Percentiles rank a stretch among this genome's conserved stretches.
Conservation (phyloP, 2,113 vertebrate species). For the Coptodon rendalli region DNA sequence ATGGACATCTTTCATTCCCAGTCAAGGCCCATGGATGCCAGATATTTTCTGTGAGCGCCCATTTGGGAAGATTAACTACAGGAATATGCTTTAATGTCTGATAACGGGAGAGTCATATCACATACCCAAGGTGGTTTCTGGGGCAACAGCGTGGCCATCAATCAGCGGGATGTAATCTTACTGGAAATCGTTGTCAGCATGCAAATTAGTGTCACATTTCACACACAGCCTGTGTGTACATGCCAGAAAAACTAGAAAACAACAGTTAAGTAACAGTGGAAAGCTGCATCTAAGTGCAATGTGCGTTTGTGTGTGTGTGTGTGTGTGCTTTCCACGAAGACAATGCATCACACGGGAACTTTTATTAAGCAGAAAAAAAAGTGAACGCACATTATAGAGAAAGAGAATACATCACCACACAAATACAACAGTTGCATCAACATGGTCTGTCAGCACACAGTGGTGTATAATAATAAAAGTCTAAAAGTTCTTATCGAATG, state of each 20-base stretch:
- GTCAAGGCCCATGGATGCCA: constrained; percentile 24
- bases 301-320: background rate
- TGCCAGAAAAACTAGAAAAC: background rate
- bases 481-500: background rate
- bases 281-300: background rate
- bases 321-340: background rate
- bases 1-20: constrained; percentile 46
- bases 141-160: constrained; percentile 61
- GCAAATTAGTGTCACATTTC: constrained; percentile 63
- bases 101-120: constrained; percentile 53
- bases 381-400: background rate
- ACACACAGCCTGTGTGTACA: constrained; percentile 6
- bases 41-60: constrained; percentile 38
- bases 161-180: constrained; percentile 58
- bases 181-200: constrained; percentile 54
- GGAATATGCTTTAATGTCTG: constrained; percentile 63
- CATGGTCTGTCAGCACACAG: background rate
- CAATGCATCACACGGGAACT: background rate
- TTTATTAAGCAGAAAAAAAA: background rate
- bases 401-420: background rate
- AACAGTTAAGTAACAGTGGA: constrained; percentile 6
- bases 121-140: constrained; percentile 68
- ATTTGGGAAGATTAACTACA: constrained; percentile 63
- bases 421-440: background rate
- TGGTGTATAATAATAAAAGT: background rate